phyloP scores from a whole-genome alignment of 2,888 invertebrate species.

The Ferrisia virgata region DNA sequence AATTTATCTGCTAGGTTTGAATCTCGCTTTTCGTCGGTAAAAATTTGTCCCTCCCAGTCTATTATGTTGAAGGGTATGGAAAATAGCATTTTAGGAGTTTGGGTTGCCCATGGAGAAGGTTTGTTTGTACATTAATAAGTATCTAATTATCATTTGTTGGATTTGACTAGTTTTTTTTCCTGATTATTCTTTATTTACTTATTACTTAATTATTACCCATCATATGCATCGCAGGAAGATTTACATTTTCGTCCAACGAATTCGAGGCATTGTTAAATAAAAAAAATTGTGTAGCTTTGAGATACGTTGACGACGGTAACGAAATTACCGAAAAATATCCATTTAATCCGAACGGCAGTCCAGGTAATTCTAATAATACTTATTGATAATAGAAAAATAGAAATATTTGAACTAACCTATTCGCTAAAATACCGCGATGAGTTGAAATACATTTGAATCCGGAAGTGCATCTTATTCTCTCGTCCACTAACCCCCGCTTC shows the following conservation, averaged over 20 bases:
- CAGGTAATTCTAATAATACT: conserved; percentile 56
- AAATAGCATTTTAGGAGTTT: conserved; percentile 84
- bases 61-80: conserved; percentile 91
- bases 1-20: conserved; percentile 88
- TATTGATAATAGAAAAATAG: background rate
- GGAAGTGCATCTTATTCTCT: background rate
- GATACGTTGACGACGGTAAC: conserved; percentile 79
- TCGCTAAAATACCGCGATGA: background rate
- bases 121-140: too few species aligned
- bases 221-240: too few species aligned
- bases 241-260: conserved; percentile 55
- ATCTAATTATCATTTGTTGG: background rate
- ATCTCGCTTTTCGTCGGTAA: conserved; percentile 72
- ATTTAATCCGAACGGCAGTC: conserved; percentile 91
- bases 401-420: background rate
- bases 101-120: conserved; percentile 97
- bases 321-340: conserved; percentile 75
- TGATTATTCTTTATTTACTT: background rate
- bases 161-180: background rate
- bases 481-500: background rate
- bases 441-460: background rate
- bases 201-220: too few species aligned
- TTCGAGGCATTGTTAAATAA: conserved; percentile 48
- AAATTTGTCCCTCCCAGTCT: conserved; percentile 66
- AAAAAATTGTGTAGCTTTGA: conserved; percentile 67